Base-by-base conservation (phyloP, 37 sponge, comb jelly and placozoan genomes). In the Halisarca cf. caerulea region DNA sequence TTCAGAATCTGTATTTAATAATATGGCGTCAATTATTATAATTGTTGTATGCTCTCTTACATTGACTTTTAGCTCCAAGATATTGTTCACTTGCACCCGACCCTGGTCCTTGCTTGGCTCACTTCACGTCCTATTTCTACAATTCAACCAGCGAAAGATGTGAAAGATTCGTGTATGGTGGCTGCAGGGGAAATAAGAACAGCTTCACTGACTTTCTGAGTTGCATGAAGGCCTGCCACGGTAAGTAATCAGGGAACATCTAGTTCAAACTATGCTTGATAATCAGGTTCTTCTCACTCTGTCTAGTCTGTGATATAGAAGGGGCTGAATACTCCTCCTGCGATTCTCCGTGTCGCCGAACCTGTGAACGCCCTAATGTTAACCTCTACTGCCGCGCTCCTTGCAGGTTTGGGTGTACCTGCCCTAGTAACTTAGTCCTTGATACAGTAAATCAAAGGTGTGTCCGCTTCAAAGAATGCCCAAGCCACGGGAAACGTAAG, bases 161-260 rank as follows among this genome's bases (percentile, higher is more conserved):
- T 41, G 25, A 37, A 6, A 40, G 1, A 38, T 74, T 74, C 77
- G 6, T 6, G 2, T 74, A 74, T 41, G 77, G 77, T 3, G 77
- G 77, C 2, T 74, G 77, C 24, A 38, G 44, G 5, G 77, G 77
- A 2, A 74, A 74, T 25, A 37, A n/a, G 24, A 74, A 74, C 77
- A 74, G 36, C 42, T 74, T 74, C 25, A 74, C 7, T 1, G 3
- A 23, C 25, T 37, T 74, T 2, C 24, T 24, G 42, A 37, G 36
- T 20, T 74, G 77, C 6, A 33, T 36, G 45, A 0, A 41, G 77
- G 24, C 40, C 24, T 74, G 77, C 77, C 40, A 37, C 24, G 2
- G 6, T 37, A 15, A 14, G 45, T 74, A 14, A 23, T 74, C 17
- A 20, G 17, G 17, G 17, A 20, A 20, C 57, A 55, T 55, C 17